These are phyloP conservation scores for Marmota flaviventris DNA, from an alignment of 2,113 vertebrate genomes.

Conservation along the genomic window DNA sequence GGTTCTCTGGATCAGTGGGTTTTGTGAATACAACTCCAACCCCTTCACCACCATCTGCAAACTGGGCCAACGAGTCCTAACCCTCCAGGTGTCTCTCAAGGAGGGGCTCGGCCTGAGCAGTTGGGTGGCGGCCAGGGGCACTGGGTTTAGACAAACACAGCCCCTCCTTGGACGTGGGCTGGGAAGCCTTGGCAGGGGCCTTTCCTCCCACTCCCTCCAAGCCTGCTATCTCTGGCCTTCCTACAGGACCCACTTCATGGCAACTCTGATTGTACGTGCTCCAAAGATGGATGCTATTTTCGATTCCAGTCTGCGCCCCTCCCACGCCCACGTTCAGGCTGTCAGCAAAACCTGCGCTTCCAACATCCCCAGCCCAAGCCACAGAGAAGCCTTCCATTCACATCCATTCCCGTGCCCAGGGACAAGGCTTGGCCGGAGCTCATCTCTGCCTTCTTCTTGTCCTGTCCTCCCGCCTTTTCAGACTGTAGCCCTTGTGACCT, in stretches of 20 bases:
- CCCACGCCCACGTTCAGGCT: neutral
- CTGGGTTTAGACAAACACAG: neutral
- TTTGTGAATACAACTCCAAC: constrained; percentile 65
- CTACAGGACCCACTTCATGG: accelerated
- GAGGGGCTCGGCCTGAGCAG: neutral
- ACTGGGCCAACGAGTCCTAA: neutral
- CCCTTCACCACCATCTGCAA: constrained; percentile 56
- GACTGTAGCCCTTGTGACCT: too few relatives aligned
- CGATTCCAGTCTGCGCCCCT: accelerated
- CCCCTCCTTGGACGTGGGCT: neutral
- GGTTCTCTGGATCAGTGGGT: constrained; percentile 91
- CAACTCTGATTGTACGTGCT: accelerated
- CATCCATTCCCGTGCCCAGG: accelerated
- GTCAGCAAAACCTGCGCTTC: too few relatives aligned
- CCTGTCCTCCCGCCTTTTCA: neutral
- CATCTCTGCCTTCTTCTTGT: neutral
- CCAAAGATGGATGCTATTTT: accelerated
- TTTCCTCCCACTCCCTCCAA: accelerated
- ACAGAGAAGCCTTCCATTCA: accelerated
- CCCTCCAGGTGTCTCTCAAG: neutral
- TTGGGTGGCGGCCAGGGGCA: neutral
- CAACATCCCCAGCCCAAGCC: neutral
- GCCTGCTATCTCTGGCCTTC: accelerated
- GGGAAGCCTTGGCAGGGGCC: neutral
- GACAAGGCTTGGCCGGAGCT: neutral